Percentiles rank a stretch among this genome's conserved stretches.
phyloP scores from a whole-genome alignment of 2,113 vertebrate species.

The Panthera tigris region DNA sequence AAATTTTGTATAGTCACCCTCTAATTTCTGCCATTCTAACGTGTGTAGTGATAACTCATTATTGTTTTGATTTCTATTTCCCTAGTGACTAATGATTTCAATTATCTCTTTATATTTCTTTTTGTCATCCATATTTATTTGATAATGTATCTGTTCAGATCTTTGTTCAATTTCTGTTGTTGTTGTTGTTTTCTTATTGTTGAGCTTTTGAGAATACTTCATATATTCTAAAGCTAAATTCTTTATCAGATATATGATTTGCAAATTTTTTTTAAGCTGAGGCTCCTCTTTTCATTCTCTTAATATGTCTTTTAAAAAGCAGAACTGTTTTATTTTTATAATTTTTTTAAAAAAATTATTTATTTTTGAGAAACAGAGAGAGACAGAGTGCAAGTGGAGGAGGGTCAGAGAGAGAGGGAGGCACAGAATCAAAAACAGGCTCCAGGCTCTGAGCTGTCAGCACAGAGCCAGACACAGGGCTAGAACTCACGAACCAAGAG shows the following conservation, averaged over 20 bases:
- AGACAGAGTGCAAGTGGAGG: too few species aligned
- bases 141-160: background rate
- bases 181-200: background rate
- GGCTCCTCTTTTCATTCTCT: background rate
- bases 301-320: background rate
- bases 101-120: background rate
- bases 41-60: background rate
- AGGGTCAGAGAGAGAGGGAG: too few species aligned
- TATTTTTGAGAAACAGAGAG: too few species aligned
- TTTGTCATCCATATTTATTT: background rate
- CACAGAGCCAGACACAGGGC: too few species aligned
- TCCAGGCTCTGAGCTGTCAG: too few species aligned
- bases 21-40: background rate
- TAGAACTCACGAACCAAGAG: too few species aligned
- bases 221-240: background rate
- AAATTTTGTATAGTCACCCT: background rate
- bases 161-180: background rate
- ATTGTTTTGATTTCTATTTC: background rate
- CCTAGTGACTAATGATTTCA: background rate
- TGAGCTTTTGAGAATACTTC: background rate
- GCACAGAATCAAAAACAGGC: too few species aligned
- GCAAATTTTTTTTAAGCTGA: background rate
- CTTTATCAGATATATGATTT: background rate
- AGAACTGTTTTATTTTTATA: background rate
- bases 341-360: too few species aligned